Percentiles rank a stretch among this genome's conserved stretches.
Conservation (phyloP, 1,140 invertebrate genomes). For the Saccostrea glomerata region DNA sequence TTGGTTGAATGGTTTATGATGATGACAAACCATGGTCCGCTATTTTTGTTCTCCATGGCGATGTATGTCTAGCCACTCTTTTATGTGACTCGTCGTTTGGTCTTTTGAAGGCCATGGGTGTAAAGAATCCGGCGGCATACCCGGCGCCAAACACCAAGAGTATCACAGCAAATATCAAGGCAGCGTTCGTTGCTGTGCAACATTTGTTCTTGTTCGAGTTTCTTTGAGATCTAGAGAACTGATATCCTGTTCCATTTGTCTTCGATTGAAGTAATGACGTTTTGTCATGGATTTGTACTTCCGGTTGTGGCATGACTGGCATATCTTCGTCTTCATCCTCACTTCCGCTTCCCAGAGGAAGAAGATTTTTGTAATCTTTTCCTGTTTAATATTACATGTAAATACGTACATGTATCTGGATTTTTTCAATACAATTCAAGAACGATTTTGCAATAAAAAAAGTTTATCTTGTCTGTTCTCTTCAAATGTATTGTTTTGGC, state of each 20-base stretch:
- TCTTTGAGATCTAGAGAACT: constrained; percentile 46
- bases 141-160: constrained; percentile 61
- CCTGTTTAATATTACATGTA: not conserved
- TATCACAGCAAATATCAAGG: constrained; percentile 52
- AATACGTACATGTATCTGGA: too few relatives aligned
- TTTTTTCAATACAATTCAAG: too few relatives aligned
- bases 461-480: too few relatives aligned
- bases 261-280: constrained; percentile 41
- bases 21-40: constrained; percentile 59
- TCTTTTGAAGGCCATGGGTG: constrained; percentile 43
- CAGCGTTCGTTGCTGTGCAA: constrained; percentile 60
- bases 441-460: too few relatives aligned
- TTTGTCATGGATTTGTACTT: constrained; percentile 50
- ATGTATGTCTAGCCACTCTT: constrained; percentile 50
- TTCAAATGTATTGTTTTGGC: too few relatives aligned
- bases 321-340: constrained; percentile 58
- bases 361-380: constrained; percentile 55
- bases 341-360: constrained; percentile 59
- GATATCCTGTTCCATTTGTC: constrained; percentile 54
- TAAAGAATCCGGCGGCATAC: constrained; percentile 65
- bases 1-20: not conserved
- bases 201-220: constrained; percentile 36
- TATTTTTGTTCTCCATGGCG: constrained; percentile 63
- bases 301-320: constrained; percentile 40
- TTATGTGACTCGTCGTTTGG: not conserved